These are phyloP conservation scores for Muntiacus reevesi DNA, from an alignment of 2,113 vertebrate genomes.

Conservation along the genomic window DNA sequence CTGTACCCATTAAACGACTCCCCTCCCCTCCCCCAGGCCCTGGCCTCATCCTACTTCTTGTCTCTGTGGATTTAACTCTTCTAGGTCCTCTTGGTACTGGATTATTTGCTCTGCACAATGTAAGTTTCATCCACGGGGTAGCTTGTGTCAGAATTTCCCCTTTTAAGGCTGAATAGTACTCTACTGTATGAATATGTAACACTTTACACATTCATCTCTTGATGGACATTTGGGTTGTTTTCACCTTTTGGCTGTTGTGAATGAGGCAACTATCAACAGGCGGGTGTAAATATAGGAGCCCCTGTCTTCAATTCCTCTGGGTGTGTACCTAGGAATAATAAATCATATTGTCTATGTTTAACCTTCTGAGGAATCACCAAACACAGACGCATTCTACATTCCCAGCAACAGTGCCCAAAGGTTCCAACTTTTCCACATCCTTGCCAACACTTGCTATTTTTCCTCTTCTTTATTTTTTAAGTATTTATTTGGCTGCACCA, in stretches of 20 bases:
- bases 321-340: fast-evolving
- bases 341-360: fast-evolving
- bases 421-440: fast-evolving
- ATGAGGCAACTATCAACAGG: not conserved
- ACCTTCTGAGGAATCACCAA: not conserved
- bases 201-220: not conserved
- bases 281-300: not conserved
- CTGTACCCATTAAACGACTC: fast-evolving
- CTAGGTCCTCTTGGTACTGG: not conserved
- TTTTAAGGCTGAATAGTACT: not conserved
- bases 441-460: not conserved
- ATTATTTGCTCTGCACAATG: fast-evolving
- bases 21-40: fast-evolving
- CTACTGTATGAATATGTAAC: fast-evolving
- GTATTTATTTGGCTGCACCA: not conserved
- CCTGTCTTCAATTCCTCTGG: not conserved
- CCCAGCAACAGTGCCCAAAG: not conserved
- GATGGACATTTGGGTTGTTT: not conserved
- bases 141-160: not conserved
- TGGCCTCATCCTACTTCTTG: fast-evolving
- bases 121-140: fast-evolving
- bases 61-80: not conserved
- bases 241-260: not conserved
- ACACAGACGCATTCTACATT: fast-evolving
- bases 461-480: not conserved